phyloP scores from a whole-genome alignment of 2,888 invertebrate genomes.

The Gisinianus flammeolus region DNA sequence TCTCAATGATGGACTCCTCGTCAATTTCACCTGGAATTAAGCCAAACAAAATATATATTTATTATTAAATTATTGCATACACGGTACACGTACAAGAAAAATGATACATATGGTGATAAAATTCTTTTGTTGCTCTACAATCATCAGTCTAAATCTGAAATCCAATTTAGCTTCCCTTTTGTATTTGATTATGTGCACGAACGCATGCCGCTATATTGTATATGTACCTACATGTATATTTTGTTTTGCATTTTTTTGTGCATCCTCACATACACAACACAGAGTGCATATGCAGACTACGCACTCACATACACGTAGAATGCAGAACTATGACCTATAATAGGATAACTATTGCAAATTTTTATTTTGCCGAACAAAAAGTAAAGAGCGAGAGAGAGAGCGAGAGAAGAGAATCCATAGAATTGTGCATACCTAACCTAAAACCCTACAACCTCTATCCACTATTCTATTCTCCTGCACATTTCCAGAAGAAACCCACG shows the following conservation, averaged over 20 bases:
- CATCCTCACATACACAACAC: background rate
- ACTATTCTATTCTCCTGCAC: no score
- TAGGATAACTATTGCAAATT: background rate
- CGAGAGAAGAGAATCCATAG: no score
- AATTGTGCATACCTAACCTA: no score
- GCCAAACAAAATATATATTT: background rate
- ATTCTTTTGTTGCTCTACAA: background rate
- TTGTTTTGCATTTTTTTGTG: background rate
- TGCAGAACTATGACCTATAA: background rate
- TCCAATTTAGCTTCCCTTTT: background rate
- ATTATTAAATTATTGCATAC: background rate
- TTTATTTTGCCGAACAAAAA: background rate
- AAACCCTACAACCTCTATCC: no score
- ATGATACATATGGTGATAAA: background rate
- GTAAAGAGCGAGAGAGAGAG: no score
- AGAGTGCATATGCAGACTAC: background rate
- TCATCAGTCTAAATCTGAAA: background rate
- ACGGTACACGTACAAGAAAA: background rate
- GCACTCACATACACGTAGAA: background rate
- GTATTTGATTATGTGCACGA: no score
- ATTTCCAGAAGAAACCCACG: no score
- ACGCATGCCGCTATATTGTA: no score
- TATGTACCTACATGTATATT: background rate
- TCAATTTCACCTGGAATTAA: conserved; percentile 37
- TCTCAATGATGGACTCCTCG: conserved; percentile 40